Evolutionary conservation across 2,888 invertebrate genomes (phyloP).

Genomic region (Taphrorychus bicolor): DNA sequence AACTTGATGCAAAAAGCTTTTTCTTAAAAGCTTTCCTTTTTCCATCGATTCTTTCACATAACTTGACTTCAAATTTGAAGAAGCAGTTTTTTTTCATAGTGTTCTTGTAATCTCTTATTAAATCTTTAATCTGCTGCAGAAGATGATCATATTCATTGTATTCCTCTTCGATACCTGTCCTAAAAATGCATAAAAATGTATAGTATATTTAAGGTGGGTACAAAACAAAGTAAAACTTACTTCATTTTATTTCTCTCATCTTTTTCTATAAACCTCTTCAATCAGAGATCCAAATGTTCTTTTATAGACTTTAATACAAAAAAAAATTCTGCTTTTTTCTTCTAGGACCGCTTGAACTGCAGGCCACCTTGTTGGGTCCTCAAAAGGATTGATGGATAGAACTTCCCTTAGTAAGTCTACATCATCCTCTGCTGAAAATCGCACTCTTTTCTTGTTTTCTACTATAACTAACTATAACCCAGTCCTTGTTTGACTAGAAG

Average conservation of each 20-base stretch:
- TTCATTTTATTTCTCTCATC: background rate
- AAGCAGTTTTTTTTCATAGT: too few species aligned
- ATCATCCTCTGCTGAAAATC: background rate
- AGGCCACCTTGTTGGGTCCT: background rate
- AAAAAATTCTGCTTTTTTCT: too few species aligned
- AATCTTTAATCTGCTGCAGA: background rate
- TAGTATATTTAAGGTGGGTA: too few species aligned
- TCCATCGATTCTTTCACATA: background rate
- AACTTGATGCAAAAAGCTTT: background rate
- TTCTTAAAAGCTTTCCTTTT: background rate
- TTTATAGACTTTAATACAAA: background rate
- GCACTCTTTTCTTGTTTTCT: too few species aligned
- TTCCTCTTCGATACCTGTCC: background rate
- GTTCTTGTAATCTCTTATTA: background rate
- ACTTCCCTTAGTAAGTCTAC: background rate
- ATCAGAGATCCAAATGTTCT: background rate
- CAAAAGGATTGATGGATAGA: background rate
- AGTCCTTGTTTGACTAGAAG: too few species aligned
- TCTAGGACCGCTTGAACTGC: too few species aligned
- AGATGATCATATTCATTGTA: background rate
- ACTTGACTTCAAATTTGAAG: background rate
- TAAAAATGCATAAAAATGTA: background rate
- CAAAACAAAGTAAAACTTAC: background rate
- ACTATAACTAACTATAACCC: too few species aligned
- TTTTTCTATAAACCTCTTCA: background rate